Evolutionary conservation across 30 jellyfish, hydroid and myxozoan species (phyloP), one percentile per base, ranked within the genome.

Genomic region (Pseudorhiza aurosa): DNA sequence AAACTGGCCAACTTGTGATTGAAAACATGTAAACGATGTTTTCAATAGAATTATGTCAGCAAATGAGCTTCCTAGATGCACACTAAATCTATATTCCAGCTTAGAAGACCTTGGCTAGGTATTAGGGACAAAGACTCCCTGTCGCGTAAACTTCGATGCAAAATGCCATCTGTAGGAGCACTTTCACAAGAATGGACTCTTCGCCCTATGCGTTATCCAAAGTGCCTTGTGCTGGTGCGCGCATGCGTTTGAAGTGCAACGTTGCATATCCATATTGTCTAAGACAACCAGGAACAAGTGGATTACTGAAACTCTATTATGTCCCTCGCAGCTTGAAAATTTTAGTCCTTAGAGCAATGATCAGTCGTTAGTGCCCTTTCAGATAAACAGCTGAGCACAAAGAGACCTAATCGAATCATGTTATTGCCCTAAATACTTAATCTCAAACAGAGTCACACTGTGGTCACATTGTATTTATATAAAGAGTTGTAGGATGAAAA

Each of bases 211-310:
- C 28, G 32, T 73, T 53, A 51, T 73, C 75, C 25, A 15, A n/a
- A 39, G 55, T 73, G 39, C 75, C 72, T 64, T 25, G 42, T 21
- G 40, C 24, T 73, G 32, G 33, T 73, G 62, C 75, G 88, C 89
- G 89, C 89, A 77, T 77, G 89, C 89, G 82, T 77, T 77, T 77
- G 89, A 77, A 39, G 89, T 77, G 89, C 80, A 60, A 64, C 33
- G 89, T 44, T n/a, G 82, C 81, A 37, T 62, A 27, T 40, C 58
- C 12, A 58, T 30, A 9, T 82, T 82, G 94, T 68, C 25, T 18
- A 44, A 21, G 49, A 57, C 72, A 72, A 71, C 94, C 94, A 65
- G 87, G 94, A 68, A 82, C 62, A 82, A 82, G 80, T 82, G 94
- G 94, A 82, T 82, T 82, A 82, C 60, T 18, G 65, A 39, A 68